A percentile compares a stretch with the other conserved stretches of the same genome.
These are phyloP conservation scores for Pelodytes ibericus DNA, from an alignment of 2,797 vertebrate species.

Conservation along the genomic window DNA sequence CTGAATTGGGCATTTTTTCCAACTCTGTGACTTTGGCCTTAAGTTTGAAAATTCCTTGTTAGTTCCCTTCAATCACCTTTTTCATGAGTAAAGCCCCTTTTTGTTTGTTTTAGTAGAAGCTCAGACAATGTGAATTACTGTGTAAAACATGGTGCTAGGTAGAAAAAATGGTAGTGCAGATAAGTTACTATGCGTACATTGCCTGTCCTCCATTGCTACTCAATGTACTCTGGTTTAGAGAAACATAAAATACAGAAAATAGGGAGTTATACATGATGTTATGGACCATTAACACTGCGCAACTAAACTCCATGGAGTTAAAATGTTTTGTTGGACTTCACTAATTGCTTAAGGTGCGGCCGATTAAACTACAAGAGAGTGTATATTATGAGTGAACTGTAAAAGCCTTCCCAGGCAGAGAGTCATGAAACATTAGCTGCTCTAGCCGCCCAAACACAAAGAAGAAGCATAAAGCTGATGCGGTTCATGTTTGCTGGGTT, in stretches of 20 bases:
- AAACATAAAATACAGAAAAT: too few species aligned
- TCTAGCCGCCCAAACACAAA: neutral
- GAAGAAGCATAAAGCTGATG: neutral
- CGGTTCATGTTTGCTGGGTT: neutral
- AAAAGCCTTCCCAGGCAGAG: neutral
- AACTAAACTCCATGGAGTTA: neutral
- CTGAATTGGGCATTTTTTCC: too few species aligned
- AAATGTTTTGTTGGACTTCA: neutral
- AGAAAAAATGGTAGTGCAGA: too few species aligned
- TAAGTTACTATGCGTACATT: neutral
- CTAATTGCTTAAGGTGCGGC: constrained; percentile 1
- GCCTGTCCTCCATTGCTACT: neutral
- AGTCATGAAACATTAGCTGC: neutral
- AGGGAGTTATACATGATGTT: neutral
- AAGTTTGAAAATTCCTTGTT: too few species aligned
- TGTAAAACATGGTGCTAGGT: too few species aligned
- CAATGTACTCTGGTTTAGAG: neutral
- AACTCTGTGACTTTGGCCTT: too few species aligned
- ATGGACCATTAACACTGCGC: neutral
- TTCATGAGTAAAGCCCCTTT: too few species aligned
- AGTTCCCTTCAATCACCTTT: too few species aligned
- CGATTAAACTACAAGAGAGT: neutral
- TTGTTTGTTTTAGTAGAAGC: too few species aligned
- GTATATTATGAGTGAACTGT: neutral
- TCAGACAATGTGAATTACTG: too few species aligned